Conservation (phyloP, 2,113 vertebrate species). For the Lota lota region DNA sequence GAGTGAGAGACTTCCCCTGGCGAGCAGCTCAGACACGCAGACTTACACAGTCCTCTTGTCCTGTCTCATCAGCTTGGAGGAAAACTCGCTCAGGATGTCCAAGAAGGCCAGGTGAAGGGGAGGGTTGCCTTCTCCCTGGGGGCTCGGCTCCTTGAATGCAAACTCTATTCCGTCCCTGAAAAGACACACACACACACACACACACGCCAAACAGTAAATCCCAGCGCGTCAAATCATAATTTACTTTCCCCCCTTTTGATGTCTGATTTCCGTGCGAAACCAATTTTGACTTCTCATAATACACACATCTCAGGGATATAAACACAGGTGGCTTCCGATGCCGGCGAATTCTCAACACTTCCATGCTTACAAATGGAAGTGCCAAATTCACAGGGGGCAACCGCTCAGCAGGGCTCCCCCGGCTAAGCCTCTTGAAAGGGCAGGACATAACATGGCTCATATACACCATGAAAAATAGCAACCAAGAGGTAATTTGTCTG, state of each 20-base stretch:
- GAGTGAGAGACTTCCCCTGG: too few relatives aligned
- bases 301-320: too few relatives aligned
- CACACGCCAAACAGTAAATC: constrained; percentile 9
- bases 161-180: constrained; percentile 97
- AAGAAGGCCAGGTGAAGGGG: constrained; percentile 95
- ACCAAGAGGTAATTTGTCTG: constrained; percentile 34
- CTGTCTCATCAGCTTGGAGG: constrained; percentile 97
- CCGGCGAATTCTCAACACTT: too few relatives aligned
- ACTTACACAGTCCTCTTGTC: constrained; percentile 99
- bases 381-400: too few relatives aligned
- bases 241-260: not conserved
- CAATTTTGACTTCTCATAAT: too few relatives aligned
- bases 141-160: constrained; percentile 98
- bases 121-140: constrained; percentile 93
- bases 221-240: not conserved
- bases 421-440: constrained; percentile 21
- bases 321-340: too few relatives aligned
- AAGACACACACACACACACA: constrained; percentile 15
- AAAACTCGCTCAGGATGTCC: constrained; percentile 98
- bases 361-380: too few relatives aligned
- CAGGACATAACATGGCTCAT: constrained; percentile 1
- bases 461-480: constrained; percentile 16
- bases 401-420: too few relatives aligned
- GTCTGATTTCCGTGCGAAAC: too few relatives aligned
- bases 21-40: constrained; percentile 9